Evolutionary conservation across 30 jellyfish, hydroid and myxozoan species (phyloP).

Genomic region (Cassiopea xamachana): DNA sequence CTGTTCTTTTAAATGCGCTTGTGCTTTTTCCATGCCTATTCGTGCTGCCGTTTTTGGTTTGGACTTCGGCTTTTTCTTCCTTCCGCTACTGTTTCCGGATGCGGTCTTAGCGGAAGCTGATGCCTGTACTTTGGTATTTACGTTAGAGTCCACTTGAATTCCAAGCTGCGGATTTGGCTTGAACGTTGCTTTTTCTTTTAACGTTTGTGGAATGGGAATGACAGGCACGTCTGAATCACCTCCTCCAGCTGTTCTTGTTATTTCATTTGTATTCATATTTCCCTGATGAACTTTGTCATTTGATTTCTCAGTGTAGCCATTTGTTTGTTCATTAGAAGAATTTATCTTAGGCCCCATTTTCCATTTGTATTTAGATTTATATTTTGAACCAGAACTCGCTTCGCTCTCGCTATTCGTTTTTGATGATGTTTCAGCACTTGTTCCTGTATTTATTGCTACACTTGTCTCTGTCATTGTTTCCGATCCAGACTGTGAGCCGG

Average conservation of each 20-base stretch:
- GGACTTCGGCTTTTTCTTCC: not conserved
- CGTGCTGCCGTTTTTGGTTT: slow-evolving; percentile 21
- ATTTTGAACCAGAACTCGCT: slow-evolving; percentile 3
- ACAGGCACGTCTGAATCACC: not conserved
- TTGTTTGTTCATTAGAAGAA: not conserved
- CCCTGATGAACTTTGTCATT: not conserved
- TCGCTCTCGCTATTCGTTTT: slow-evolving; percentile 3
- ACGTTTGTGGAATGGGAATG: not conserved
- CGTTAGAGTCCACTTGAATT: slow-evolving; percentile 23
- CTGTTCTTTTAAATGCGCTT: slow-evolving; percentile 9
- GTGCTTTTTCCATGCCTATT: slow-evolving; percentile 4
- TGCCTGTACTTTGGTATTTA: slow-evolving; percentile 22
- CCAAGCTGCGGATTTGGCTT: slow-evolving; percentile 36
- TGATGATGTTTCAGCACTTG: slow-evolving; percentile 5
- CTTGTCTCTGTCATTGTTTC: slow-evolving; percentile 29
- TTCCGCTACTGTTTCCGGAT: not conserved
- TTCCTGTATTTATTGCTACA: not conserved
- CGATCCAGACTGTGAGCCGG: slow-evolving; percentile 19
- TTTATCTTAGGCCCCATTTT: not conserved
- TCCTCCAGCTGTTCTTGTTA: not conserved
- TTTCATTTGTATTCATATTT: not conserved
- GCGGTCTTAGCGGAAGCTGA: slow-evolving; percentile 13
- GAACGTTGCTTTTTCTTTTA: slow-evolving; percentile 5
- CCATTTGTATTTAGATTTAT: slow-evolving; percentile 24
- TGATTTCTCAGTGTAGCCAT: not conserved